Percentiles rank a stretch among this genome's conserved stretches.
These are phyloP conservation scores for Apostichopus californicus DNA, from an alignment of 35 echinoderm and acorn worm species.

Conservation along the genomic window DNA sequence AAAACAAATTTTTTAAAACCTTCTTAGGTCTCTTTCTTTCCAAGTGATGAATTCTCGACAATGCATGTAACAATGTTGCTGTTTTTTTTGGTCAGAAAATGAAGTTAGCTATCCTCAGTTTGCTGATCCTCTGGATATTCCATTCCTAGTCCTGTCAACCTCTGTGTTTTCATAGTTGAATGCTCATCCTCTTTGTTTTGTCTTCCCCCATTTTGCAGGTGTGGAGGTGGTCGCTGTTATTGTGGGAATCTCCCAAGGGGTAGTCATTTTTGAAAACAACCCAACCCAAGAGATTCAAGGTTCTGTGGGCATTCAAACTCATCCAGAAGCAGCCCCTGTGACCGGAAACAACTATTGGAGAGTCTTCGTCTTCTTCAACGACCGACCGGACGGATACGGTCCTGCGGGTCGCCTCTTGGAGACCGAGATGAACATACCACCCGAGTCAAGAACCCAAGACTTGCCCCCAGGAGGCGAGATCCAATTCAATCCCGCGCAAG, in stretches of 20 bases:
- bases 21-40: too few species aligned
- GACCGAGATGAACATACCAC: slow-evolving; percentile 21
- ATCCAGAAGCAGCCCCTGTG: neutral
- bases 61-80: too few species aligned
- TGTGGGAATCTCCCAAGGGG: neutral
- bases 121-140: neutral
- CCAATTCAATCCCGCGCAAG: neutral
- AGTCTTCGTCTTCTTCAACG: slow-evolving; percentile 45
- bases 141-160: neutral
- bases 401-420: neutral
- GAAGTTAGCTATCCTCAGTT: neutral
- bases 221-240: neutral
- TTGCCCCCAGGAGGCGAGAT: neutral
- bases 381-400: neutral
- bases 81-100: neutral
- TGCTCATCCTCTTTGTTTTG: neutral
- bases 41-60: too few species aligned
- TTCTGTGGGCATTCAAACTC: neutral
- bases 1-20: too few species aligned
- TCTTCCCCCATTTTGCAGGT: neutral
- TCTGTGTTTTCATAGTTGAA: neutral
- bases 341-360: slow-evolving; percentile 44
- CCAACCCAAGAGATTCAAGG: neutral
- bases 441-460: neutral
- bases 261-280: neutral